A percentile compares a stretch with the other conserved stretches of the same genome.
These are phyloP conservation scores for Pachyrhynchus sulphureomaculatus DNA, from an alignment of 1,140 invertebrate species.

Conservation along the genomic window DNA sequence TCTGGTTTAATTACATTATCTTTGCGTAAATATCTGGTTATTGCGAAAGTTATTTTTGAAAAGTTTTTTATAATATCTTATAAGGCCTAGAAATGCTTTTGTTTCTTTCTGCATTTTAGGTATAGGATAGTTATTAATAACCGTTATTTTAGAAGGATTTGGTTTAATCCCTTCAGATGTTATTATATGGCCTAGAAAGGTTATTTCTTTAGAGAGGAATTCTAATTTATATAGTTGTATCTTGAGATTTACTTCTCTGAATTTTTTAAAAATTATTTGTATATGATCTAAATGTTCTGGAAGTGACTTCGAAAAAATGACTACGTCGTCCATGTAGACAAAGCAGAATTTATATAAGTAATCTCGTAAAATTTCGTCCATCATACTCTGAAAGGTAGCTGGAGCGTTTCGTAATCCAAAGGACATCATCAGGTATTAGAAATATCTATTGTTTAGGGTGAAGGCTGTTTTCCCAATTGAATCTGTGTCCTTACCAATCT, in stretches of 20 bases:
- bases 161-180: slow-evolving; percentile 12
- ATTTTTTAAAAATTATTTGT: slow-evolving; percentile 31
- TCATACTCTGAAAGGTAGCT: slow-evolving; percentile 52
- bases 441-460: slow-evolving; percentile 43
- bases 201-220: slow-evolving; percentile 35
- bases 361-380: slow-evolving; percentile 47
- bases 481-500: slow-evolving; percentile 51
- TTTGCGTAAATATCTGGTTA: not conserved
- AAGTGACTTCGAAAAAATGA: slow-evolving; percentile 29
- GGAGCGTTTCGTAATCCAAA: slow-evolving; percentile 52
- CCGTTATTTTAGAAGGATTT: slow-evolving; percentile 9
- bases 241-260: slow-evolving; percentile 38
- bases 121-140: slow-evolving; percentile 2
- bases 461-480: slow-evolving; percentile 56
- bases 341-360: too few relatives aligned
- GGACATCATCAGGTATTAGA: slow-evolving; percentile 50
- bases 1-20: not conserved
- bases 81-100: slow-evolving; percentile 28
- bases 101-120: not conserved
- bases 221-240: slow-evolving; percentile 39
- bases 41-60: slow-evolving; percentile 13
- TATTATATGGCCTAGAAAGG: slow-evolving; percentile 14
- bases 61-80: slow-evolving; percentile 24
- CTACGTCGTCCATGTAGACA: too few relatives aligned
- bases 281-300: slow-evolving; percentile 38